These are phyloP conservation scores for Trachemys scripta DNA, from an alignment of 2,113 vertebrate genomes.

Conservation along the genomic window DNA sequence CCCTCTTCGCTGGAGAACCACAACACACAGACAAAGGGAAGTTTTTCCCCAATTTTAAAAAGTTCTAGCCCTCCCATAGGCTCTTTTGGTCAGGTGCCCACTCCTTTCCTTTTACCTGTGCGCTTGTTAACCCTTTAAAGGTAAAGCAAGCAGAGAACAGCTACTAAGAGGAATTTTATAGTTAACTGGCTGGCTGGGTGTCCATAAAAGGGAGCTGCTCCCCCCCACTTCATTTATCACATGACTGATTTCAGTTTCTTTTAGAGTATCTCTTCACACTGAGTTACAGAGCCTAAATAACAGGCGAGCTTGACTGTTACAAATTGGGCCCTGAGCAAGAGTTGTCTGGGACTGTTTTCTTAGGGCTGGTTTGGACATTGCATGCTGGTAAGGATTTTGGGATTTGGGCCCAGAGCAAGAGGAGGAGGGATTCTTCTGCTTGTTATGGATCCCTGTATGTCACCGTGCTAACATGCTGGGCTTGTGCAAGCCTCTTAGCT, in stretches of 20 bases:
- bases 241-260: slow-evolving; percentile 50
- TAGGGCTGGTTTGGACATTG: not conserved
- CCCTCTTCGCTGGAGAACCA: too few relatives aligned
- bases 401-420: not conserved
- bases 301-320: not conserved
- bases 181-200: too few relatives aligned
- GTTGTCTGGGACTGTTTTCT: not conserved
- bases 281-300: not conserved
- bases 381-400: not conserved
- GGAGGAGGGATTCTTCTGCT: not conserved
- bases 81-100: too few relatives aligned
- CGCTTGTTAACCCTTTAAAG: too few relatives aligned
- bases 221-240: too few relatives aligned
- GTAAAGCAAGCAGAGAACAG: too few relatives aligned
- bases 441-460: not conserved
- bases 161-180: too few relatives aligned
- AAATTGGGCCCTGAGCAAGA: not conserved
- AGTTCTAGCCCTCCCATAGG: too few relatives aligned
- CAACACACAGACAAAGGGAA: too few relatives aligned
- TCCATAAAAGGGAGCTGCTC: too few relatives aligned
- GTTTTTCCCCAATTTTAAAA: too few relatives aligned
- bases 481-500: not conserved
- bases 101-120: too few relatives aligned
- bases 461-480: not conserved
- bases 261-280: not conserved